Evolutionary conservation across 2,888 invertebrate genomes (phyloP), one percentile per base, ranked within the genome.

Genomic region (Chymomyza caudatula): DNA sequence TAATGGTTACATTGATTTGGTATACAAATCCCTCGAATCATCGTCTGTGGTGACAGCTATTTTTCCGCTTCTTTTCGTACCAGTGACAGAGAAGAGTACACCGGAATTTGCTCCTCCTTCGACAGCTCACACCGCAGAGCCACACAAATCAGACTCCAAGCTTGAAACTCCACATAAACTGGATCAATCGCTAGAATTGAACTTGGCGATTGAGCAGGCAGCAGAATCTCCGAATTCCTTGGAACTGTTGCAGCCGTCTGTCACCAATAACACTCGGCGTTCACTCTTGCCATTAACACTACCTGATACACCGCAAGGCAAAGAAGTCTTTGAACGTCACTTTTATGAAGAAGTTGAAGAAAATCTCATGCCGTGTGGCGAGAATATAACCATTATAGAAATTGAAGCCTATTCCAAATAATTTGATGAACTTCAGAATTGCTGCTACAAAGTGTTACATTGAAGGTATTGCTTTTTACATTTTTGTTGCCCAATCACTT

Each of bases 401-500:
- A 13, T 1, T 60, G 3, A 19, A 37, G 23, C 60, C 60, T 2
- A 42, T 60, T 5, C 42, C 52, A 8, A 52, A 22, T 5, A 51
- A 60, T 3, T 20, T 60, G 60, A 4, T 60, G 22, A 20, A 52
- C 15, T 1, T 4, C 2, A n/a, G n/a, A n/a, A 1, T 37, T 5
- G 19, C 11, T 42, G 52, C 22, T 4, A 60, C 20, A 13, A 11
- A 11, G n/a, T 51, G 52, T 37, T 77, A 54, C n/a, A 65, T 82
- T 19, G 58, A 71, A 13, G 85, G 81, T 47, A 3, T 47, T 47
- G n/a, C n/a, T n/a, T n/a, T n/a, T n/a, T n/a, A n/a, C 11, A n/a
- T n/a, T 37, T 11, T 37, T 2, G 6, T 6, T n/a, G n/a, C 1
- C n/a, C n/a, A n/a, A n/a, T n/a, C 0, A 0, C 1, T 4, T n/a